Conservation (phyloP, 1,140 invertebrate species). For the Lutraria rhynchaena region DNA sequence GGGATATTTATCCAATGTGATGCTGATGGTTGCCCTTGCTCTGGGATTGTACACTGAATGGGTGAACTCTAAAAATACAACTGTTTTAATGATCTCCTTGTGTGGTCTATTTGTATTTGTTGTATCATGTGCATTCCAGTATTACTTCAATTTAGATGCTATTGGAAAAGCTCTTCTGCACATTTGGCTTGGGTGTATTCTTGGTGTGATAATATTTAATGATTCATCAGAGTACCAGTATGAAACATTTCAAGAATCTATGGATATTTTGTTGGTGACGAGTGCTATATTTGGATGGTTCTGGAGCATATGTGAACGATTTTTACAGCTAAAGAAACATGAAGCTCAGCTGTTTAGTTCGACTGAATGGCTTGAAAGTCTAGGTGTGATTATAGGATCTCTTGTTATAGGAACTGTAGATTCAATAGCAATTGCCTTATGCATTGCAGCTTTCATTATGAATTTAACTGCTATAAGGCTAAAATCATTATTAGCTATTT, state of each 20-base stretch:
- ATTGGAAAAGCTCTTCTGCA: conserved; percentile 73
- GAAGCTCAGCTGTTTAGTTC: conserved; percentile 65
- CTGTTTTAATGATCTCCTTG: conserved; percentile 72
- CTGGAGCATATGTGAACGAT: conserved; percentile 72
- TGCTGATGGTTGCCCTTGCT: conserved; percentile 75
- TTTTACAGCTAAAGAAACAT: conserved; percentile 64
- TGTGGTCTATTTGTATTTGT: conserved; percentile 76
- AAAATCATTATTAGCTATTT: conserved; percentile 74
- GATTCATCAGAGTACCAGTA: conserved; percentile 68
- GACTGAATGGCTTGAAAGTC: conserved; percentile 71
- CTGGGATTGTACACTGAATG: conserved; percentile 79
- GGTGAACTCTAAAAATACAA: conserved; percentile 67
- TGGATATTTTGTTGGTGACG: conserved; percentile 75
- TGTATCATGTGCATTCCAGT: conserved; percentile 74
- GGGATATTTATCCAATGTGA: conserved; percentile 69
- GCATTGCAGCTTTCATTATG: conserved; percentile 72
- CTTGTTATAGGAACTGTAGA: conserved; percentile 69
- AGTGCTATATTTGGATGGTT: conserved; percentile 72
- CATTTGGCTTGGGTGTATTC: conserved; percentile 78
- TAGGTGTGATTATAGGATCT: conserved; percentile 76
- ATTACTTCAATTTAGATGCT: conserved; percentile 73
- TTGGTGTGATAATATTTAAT: conserved; percentile 77
- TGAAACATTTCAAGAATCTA: conserved; percentile 71
- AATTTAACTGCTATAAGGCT: conserved; percentile 75
- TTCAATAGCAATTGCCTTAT: conserved; percentile 67